phyloP scores from a whole-genome alignment of 1,140 invertebrate genomes.

The Colletes latitarsis region DNA sequence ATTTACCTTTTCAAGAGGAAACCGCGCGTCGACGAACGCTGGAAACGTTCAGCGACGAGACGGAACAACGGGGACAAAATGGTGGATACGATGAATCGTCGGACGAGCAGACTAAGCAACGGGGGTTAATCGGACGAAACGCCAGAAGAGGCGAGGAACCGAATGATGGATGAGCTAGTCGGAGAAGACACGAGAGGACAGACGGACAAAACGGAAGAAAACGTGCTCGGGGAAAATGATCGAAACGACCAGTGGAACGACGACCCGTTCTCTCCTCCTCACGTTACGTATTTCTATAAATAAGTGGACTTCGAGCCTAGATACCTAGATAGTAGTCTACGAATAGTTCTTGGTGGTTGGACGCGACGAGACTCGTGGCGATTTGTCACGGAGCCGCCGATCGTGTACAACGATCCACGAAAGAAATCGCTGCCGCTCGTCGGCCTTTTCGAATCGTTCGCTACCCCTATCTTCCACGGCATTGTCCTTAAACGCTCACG shows the following conservation, averaged over 20 bases:
- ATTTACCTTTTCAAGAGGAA: no score
- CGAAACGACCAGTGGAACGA: slow-evolving; percentile 66
- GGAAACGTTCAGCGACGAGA: background rate
- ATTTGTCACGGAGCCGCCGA: slow-evolving; percentile 66
- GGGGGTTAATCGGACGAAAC: background rate
- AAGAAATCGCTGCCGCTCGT: background rate
- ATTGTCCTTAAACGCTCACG: background rate
- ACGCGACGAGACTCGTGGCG: slow-evolving; percentile 71
- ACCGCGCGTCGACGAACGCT: slow-evolving; percentile 9
- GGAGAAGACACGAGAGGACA: background rate
- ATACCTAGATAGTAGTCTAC: slow-evolving; percentile 81
- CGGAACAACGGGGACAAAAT: slow-evolving; percentile 2
- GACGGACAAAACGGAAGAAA: slow-evolving; percentile 58
- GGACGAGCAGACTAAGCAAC: background rate
- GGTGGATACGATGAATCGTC: background rate
- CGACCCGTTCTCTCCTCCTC: slow-evolving; percentile 75
- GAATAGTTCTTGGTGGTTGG: slow-evolving; percentile 74
- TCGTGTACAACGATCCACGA: background rate
- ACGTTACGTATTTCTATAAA: slow-evolving; percentile 81
- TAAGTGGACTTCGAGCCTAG: slow-evolving; percentile 80
- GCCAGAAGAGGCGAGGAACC: slow-evolving; percentile 7
- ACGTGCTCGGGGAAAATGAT: slow-evolving; percentile 55
- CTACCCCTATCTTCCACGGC: background rate
- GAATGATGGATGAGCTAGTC: slow-evolving; percentile 27
- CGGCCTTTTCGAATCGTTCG: no score